A percentile compares a stretch with the other conserved stretches of the same genome.
Evolutionary conservation across 2,888 invertebrate species (phyloP).

Genomic region (Sinhomidia bicolor): DNA sequence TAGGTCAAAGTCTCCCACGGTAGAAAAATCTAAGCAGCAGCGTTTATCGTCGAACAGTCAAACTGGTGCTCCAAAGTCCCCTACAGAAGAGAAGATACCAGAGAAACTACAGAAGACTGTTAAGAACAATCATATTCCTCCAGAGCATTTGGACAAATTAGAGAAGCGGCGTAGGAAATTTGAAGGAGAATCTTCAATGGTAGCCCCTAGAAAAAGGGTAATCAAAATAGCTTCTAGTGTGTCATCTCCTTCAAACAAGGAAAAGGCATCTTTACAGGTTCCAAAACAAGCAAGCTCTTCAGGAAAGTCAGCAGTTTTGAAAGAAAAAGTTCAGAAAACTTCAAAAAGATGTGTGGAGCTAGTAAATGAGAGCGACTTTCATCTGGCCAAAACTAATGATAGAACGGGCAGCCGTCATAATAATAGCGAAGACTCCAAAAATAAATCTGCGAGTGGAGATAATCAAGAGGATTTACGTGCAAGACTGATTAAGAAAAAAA

Average conservation of each 20-base stretch:
- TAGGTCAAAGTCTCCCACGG: slow-evolving; percentile 44
- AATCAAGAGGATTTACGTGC: slow-evolving; percentile 63
- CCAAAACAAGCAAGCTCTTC: background rate
- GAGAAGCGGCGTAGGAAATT: slow-evolving; percentile 59
- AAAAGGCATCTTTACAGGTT: background rate
- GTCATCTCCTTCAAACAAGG: background rate
- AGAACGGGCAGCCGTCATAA: background rate
- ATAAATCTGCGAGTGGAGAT: slow-evolving; percentile 3
- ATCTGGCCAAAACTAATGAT: background rate
- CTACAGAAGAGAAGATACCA: slow-evolving; percentile 4
- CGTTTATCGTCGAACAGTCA: background rate
- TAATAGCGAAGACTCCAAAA: background rate
- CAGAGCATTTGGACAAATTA: slow-evolving; percentile 45
- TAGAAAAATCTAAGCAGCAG: background rate
- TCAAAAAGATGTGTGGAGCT: slow-evolving; percentile 43
- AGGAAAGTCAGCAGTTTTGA: slow-evolving; percentile 32
- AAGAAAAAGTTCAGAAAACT: slow-evolving; percentile 53
- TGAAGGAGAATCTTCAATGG: slow-evolving; percentile 48
- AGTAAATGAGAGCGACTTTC: slow-evolving; percentile 1
- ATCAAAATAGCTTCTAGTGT: slow-evolving; percentile 44
- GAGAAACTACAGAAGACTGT: slow-evolving; percentile 41
- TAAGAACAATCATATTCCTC: slow-evolving; percentile 30
- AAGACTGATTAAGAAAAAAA: slow-evolving; percentile 67
- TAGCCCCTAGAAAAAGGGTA: slow-evolving; percentile 42
- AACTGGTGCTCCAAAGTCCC: slow-evolving; percentile 43